Percentiles rank a stretch among this genome's conserved stretches.
Conservation (phyloP, 2,888 invertebrate genomes). For the Drosophila cognata region DNA sequence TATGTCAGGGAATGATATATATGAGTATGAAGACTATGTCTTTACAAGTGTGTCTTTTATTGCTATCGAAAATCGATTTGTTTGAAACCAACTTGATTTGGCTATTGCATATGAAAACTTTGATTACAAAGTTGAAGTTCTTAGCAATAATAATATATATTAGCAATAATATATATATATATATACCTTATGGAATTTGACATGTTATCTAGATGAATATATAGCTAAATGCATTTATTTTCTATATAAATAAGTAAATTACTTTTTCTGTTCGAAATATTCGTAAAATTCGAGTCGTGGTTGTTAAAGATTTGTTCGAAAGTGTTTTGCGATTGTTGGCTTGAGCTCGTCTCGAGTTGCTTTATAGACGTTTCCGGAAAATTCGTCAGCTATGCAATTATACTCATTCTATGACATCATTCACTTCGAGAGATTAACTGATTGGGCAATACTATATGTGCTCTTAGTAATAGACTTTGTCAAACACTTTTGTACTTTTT, state of each 20-base stretch:
- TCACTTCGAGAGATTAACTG: not conserved
- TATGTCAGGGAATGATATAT: too few species aligned
- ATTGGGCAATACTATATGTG: too few species aligned
- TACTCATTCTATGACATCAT: not conserved
- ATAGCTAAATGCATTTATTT: not conserved
- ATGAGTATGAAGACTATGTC: too few species aligned
- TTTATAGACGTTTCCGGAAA: not conserved
- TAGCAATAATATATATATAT: not conserved
- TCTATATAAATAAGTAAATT: not conserved
- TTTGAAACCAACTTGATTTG: not conserved
- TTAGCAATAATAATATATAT: too few species aligned
- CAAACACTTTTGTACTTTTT: not conserved
- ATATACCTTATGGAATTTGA: not conserved
- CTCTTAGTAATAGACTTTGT: not conserved
- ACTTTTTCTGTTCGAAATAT: not conserved
- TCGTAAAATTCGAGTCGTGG: accelerated
- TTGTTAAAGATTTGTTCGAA: not conserved
- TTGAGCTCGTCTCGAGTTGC: not conserved
- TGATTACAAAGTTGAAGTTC: not conserved
- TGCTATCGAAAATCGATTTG: not conserved
- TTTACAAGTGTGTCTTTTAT: not conserved
- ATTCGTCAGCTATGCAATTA: not conserved
- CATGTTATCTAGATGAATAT: not conserved
- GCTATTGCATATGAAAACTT: too few species aligned
- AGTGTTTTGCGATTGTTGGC: not conserved